Percentiles rank a stretch among this genome's conserved stretches.
Conservation (phyloP, 2,888 invertebrate species). For the Aphelenchoides bicaudatus region DNA sequence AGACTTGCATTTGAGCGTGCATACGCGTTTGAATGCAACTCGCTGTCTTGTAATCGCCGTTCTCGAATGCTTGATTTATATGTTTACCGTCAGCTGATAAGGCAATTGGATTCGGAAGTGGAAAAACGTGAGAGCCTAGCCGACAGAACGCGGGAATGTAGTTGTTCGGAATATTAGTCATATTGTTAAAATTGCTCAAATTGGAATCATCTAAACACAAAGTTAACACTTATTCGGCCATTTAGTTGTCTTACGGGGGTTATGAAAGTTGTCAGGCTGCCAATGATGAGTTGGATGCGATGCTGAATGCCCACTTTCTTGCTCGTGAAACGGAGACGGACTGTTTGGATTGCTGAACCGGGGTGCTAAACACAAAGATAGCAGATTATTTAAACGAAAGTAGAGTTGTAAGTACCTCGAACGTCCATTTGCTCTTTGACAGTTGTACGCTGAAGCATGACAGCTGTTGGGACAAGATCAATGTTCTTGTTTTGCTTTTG, state of each 20-base stretch:
- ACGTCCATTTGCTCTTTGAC: no score
- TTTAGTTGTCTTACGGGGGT: background rate
- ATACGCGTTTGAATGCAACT: constrained; percentile 5
- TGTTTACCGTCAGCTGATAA: constrained; percentile 1
- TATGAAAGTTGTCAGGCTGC: background rate
- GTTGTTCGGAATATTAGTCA: background rate
- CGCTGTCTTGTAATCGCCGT: background rate
- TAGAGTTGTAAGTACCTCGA: background rate
- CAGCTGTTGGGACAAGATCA: constrained; percentile 19
- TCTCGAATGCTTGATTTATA: constrained; percentile 4
- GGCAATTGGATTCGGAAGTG: constrained; percentile 11
- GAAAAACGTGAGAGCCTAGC: constrained; percentile 16
- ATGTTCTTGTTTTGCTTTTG: constrained; percentile 12
- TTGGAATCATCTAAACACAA: background rate
- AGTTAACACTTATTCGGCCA: background rate
- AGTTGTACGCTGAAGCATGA: constrained; percentile 16
- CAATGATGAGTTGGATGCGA: background rate
- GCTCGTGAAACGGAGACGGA: background rate
- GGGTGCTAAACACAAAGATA: constrained; percentile 1
- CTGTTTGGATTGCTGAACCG: constrained; percentile 6
- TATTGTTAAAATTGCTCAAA: background rate
- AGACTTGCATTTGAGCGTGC: constrained; percentile 12
- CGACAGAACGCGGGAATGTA: constrained; percentile 3
- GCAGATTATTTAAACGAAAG: background rate
- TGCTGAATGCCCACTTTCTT: no score